phyloP scores from a whole-genome alignment of 2,888 invertebrate genomes.

The Drosophila prostipennis region DNA sequence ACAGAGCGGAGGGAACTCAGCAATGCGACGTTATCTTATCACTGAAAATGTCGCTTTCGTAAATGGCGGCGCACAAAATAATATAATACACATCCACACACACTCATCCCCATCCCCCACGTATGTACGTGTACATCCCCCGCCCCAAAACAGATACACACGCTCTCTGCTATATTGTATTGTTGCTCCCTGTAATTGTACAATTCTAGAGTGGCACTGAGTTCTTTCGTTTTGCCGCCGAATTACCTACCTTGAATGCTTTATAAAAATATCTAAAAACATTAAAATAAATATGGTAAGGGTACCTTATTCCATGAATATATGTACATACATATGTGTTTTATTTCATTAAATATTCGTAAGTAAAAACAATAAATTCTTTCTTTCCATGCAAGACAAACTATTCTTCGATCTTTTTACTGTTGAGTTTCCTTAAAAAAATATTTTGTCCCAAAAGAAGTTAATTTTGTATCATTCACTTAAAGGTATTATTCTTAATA shows the following conservation, averaged over 20 bases:
- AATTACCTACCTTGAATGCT: not conserved
- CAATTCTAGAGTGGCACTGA: conserved; percentile 11
- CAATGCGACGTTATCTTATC: conserved; percentile 65
- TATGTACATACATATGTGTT: not conserved
- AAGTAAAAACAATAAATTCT: too few relatives aligned
- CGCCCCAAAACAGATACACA: conserved; percentile 1
- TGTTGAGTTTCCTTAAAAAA: too few relatives aligned
- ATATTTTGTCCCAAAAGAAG: too few relatives aligned
- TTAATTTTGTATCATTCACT: too few relatives aligned
- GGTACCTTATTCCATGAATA: not conserved
- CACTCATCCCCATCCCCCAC: conserved; percentile 8
- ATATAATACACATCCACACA: conserved; percentile 19
- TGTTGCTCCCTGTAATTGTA: conserved; percentile 9
- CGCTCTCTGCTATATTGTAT: conserved; percentile 1
- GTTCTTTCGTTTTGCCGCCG: not conserved
- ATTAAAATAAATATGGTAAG: not conserved
- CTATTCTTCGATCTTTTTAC: too few relatives aligned
- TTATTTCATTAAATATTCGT: not conserved
- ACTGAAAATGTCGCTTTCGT: conserved; percentile 65
- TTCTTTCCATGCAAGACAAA: too few relatives aligned
- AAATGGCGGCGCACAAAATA: conserved; percentile 71
- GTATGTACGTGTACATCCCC: not conserved
- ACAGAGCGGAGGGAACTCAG: conserved; percentile 32
- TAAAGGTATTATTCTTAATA: too few relatives aligned
- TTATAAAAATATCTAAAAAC: not conserved